phyloP scores from a whole-genome alignment of 2,113 vertebrate species.

The Antennarius striatus region DNA sequence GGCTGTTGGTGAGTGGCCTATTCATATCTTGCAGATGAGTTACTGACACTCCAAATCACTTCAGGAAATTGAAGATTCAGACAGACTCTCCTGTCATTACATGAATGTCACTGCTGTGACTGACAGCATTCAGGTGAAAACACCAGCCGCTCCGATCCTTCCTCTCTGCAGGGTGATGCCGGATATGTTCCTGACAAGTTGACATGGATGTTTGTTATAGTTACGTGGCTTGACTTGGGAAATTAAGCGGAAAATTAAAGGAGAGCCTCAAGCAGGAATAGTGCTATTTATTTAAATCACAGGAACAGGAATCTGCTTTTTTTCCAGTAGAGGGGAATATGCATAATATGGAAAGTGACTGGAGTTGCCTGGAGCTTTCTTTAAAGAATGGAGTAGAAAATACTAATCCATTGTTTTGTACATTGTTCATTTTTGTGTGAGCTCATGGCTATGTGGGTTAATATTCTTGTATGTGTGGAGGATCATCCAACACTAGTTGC shows the following conservation, averaged over 20 bases:
- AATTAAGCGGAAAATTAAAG: constrained; percentile 50
- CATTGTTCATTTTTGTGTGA: no score
- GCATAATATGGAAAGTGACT: constrained; percentile 31
- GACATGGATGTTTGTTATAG: constrained; percentile 53
- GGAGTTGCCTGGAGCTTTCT: constrained; percentile 10
- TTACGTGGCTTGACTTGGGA: constrained; percentile 44
- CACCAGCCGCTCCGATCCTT: constrained; percentile 17
- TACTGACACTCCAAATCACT: constrained; percentile 23
- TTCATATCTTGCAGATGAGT: constrained; percentile 36
- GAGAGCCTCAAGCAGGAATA: constrained; percentile 39
- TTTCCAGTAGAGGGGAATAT: constrained; percentile 2
- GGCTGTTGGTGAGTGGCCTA: constrained; percentile 40
- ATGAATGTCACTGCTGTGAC: constrained; percentile 26
- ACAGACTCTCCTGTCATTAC: constrained; percentile 6
- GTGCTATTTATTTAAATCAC: constrained; percentile 49
- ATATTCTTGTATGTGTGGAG: no score
- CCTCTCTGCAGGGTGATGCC: constrained; percentile 24
- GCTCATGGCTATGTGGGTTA: no score
- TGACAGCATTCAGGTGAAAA: constrained; percentile 32
- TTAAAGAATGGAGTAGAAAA: background rate
- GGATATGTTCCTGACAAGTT: constrained; percentile 39
- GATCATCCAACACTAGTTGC: no score
- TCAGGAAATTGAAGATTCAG: constrained; percentile 16
- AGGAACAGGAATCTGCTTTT: constrained; percentile 19
- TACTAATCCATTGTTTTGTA: constrained; percentile 7